These are phyloP conservation scores for Chinchilla lanigera DNA, from an alignment of 2,113 vertebrate genomes.

Conservation along the genomic window DNA sequence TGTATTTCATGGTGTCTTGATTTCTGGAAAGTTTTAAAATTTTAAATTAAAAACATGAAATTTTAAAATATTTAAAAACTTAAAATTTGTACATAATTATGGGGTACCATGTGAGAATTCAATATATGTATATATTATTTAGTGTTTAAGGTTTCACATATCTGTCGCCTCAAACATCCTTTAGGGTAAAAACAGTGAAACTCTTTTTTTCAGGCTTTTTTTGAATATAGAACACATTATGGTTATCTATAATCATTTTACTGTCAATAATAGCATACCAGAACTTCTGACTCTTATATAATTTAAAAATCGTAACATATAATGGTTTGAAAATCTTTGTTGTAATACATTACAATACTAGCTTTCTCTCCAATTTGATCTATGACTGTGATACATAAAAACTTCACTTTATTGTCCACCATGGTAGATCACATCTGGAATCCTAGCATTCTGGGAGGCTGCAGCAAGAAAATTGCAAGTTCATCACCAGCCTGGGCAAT, in stretches of 20 bases:
- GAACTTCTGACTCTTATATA: background rate
- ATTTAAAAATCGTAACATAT: background rate
- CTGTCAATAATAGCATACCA: background rate
- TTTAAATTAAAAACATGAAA: background rate
- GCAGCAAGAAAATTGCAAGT: background rate
- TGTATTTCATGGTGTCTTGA: background rate
- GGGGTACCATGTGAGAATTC: background rate
- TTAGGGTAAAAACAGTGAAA: background rate
- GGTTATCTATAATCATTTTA: background rate
- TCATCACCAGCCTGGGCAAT: background rate
- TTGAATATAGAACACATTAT: background rate
- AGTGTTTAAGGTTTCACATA: background rate
- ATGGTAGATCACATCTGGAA: background rate
- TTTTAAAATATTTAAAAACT: background rate
- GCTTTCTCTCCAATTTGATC: background rate
- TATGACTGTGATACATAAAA: background rate
- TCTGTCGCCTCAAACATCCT: background rate
- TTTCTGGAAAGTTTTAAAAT: background rate
- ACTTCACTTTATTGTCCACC: background rate
- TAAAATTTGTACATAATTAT: background rate
- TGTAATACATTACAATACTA: background rate
- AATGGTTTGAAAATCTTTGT: background rate
- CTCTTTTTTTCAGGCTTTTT: background rate
- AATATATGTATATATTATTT: background rate
- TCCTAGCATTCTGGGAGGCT: background rate